Evolutionary conservation across 2,797 vertebrate genomes (phyloP).

Genomic region (Hozukius guyotensis): DNA sequence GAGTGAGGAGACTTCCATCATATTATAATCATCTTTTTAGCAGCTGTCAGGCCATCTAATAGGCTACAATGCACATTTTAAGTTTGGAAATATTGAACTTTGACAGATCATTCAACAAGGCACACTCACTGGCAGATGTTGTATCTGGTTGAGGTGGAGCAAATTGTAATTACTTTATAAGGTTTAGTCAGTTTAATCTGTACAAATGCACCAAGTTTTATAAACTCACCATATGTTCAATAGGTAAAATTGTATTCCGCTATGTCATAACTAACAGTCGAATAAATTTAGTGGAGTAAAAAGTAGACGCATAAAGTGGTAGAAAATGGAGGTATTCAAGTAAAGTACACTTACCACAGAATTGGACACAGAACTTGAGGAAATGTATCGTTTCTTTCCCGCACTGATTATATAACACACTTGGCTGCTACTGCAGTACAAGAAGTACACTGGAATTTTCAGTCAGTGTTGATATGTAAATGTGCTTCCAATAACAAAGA

Average conservation of each 20-base stretch:
- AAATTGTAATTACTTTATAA: not conserved
- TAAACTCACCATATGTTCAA: not conserved
- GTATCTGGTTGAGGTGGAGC: not conserved
- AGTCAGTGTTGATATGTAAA: not conserved
- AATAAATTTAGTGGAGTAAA: not conserved
- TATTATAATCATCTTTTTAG: no score
- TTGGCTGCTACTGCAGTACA: not conserved
- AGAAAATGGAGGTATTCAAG: not conserved
- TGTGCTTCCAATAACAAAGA: not conserved
- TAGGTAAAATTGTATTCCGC: not conserved
- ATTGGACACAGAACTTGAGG: not conserved
- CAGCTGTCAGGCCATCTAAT: no score
- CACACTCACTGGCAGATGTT: not conserved
- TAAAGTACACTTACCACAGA: not conserved
- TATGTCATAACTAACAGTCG: not conserved
- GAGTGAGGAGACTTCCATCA: no score
- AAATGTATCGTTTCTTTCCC: not conserved
- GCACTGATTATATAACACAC: not conserved
- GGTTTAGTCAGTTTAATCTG: no score
- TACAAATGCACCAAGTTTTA: not conserved
- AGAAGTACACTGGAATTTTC: not conserved
- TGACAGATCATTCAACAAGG: no score
- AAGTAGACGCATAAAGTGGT: not conserved
- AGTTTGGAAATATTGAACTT: no score
- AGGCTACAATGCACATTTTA: no score